A percentile compares a stretch with the other conserved stretches of the same genome.
Conservation (phyloP, 2,113 vertebrate species). For the Dicrurus megarhynchus region DNA sequence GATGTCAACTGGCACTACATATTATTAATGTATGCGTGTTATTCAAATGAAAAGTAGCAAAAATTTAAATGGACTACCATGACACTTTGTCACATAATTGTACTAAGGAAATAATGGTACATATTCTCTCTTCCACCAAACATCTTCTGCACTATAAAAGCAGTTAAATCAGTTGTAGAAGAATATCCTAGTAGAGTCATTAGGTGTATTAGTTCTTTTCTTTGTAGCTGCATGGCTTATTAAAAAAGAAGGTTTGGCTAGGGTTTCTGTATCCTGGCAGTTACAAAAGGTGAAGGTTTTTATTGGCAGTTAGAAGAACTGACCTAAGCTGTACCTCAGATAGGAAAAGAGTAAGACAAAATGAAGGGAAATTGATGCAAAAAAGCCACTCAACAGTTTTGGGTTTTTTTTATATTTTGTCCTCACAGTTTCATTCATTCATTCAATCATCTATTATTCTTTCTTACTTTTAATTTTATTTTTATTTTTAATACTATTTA, state of each 20-base stretch:
- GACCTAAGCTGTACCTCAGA: not conserved
- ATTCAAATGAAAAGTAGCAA: not conserved
- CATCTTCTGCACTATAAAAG: not conserved
- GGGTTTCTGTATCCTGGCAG: not conserved
- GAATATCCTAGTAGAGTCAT: not conserved
- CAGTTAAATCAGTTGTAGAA: not conserved
- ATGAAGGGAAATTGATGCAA: not conserved
- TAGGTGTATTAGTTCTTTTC: not conserved
- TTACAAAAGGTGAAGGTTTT: not conserved
- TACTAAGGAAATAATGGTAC: not conserved
- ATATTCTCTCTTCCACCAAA: not conserved
- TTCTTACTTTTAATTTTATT: not conserved
- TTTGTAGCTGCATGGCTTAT: not conserved
- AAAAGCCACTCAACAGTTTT: accelerated
- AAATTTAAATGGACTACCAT: not conserved
- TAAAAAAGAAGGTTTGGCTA: not conserved
- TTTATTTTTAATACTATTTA: not conserved
- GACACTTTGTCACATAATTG: not conserved
- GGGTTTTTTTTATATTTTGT: not conserved
- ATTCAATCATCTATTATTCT: not conserved
- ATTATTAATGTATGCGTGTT: not conserved
- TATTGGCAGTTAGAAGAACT: not conserved
- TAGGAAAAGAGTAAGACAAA: not conserved
- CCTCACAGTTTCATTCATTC: not conserved
- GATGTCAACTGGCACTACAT: not conserved